Evolutionary conservation across 2,888 invertebrate genomes (phyloP).

Genomic region (Zhengitettix transpicula): DNA sequence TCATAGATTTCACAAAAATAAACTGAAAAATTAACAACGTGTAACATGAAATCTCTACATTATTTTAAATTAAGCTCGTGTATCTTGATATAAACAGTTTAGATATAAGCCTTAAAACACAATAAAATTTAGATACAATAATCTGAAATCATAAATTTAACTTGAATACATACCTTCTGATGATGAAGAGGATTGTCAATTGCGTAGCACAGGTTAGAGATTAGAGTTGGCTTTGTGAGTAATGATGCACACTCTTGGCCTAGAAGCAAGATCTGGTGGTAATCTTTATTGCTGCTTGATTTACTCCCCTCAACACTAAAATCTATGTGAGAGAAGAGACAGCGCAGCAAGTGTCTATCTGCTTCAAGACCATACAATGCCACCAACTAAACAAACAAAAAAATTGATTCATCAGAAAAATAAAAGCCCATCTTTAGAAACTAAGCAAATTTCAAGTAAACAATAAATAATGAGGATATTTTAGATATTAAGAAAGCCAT

Average conservation of each 20-base stretch:
- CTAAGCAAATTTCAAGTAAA: not conserved
- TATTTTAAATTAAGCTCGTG: too few relatives aligned
- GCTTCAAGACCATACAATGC: slow-evolving; percentile 88
- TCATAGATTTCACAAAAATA: too few relatives aligned
- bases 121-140: too few relatives aligned
- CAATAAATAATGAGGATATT: not conserved
- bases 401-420: not conserved
- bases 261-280: slow-evolving; percentile 52
- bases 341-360: slow-evolving; percentile 90
- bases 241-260: slow-evolving; percentile 61
- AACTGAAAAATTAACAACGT: too few relatives aligned
- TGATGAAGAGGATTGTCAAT: slow-evolving; percentile 64
- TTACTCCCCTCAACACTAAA: slow-evolving; percentile 41
- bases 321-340: slow-evolving; percentile 78
- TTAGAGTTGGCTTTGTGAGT: slow-evolving; percentile 70
- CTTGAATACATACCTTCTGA: slow-evolving; percentile 41
- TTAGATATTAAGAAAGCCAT: not conserved
- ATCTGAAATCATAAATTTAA: too few relatives aligned
- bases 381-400: slow-evolving; percentile 48
- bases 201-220: slow-evolving; percentile 75
- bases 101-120: too few relatives aligned
- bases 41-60: too few relatives aligned
- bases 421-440: not conserved
- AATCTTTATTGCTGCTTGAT: slow-evolving; percentile 22
- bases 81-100: too few relatives aligned